Base-by-base conservation (phyloP, 2,888 invertebrate genomes). In the Micoletzkya japonica region DNA sequence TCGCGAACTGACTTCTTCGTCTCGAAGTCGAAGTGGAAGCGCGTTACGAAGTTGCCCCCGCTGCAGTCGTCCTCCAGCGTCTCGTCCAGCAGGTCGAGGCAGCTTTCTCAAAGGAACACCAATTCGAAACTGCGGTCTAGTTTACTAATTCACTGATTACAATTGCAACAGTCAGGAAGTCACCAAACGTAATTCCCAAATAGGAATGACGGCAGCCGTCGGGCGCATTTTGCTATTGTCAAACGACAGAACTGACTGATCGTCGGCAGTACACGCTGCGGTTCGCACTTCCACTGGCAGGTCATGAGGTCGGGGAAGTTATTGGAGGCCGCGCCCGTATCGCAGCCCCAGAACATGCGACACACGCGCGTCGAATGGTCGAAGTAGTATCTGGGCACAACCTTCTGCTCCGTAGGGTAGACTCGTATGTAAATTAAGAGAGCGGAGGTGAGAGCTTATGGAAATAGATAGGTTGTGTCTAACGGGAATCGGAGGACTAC, bases 261-360 rank as follows among this genome's bases (percentile, higher is more conserved):
- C 39, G 74, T 73, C 20, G 77, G 75, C 28, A 74, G 73, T 24
- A 77, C 74, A 70, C 78, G 79, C 70, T 72, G 70, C 24, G 81
- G 80, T 61, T 79, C 78, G 68, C 84, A 84, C 58, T 77, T 77
- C 82, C 82, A 80, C 70, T 80, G 74, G 69, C 85, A 85, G 20
- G 74, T 77, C 44, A 75, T 74, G 64, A 77, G 70, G 58, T 58
- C 67, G 57, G 67, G 67, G 67, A 67, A 67, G 57, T 67, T 57
- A 57, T 67, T 67, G 20, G 39, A 26, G 24, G 57, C 28, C 1
- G 30, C 26, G 39, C 34, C 17, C 2, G 28, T 30, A 32, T 79
- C 79, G 58, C 84, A 81, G 60, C 72, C 76, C 85, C 85, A 85
- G 72, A 80, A 85, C 79, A 82, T 80, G 56, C 76, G 72, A 64